Evolutionary conservation across 2,888 invertebrate species (phyloP).

Genomic region (Drosophila stalkeri): DNA sequence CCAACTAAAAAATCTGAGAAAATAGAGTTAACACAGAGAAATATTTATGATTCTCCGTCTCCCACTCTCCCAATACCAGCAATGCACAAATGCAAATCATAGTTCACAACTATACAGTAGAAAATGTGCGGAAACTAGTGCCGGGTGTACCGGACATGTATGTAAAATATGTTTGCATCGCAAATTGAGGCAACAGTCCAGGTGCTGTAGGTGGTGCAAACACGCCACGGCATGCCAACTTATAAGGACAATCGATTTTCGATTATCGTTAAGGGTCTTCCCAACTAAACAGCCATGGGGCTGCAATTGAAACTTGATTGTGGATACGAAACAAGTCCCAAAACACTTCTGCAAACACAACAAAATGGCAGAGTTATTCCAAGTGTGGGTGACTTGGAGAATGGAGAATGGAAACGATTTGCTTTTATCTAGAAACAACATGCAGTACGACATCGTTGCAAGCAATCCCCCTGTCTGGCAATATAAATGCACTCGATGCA

Average conservation of each 20-base stretch:
- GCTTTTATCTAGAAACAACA: slow-evolving; percentile 33
- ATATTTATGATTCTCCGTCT: not conserved
- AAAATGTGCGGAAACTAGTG: slow-evolving; percentile 36
- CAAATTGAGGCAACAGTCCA: slow-evolving; percentile 31
- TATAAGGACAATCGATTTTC: slow-evolving; percentile 66
- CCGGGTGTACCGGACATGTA: slow-evolving; percentile 47
- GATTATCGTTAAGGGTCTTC: slow-evolving; percentile 47
- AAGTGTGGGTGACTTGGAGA: not conserved
- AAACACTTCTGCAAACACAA: slow-evolving; percentile 20
- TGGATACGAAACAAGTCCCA: slow-evolving; percentile 32
- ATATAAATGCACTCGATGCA: slow-evolving; percentile 38
- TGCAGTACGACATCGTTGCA: slow-evolving; percentile 24
- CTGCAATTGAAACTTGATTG: slow-evolving; percentile 48
- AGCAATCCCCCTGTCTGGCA: slow-evolving; percentile 21
- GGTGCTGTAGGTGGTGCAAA: slow-evolving; percentile 23
- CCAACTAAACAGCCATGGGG: slow-evolving; percentile 17
- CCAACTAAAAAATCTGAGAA: not conserved
- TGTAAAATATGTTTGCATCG: slow-evolving; percentile 51
- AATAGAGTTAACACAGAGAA: not conserved
- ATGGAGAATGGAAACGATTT: not conserved
- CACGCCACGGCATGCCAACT: slow-evolving; percentile 43
- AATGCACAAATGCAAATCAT: slow-evolving; percentile 46
- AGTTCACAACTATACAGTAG: slow-evolving; percentile 36
- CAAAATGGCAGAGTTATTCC: slow-evolving; percentile 35
- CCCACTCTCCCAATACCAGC: not conserved